A percentile compares a stretch with the other conserved stretches of the same genome.
These are phyloP conservation scores for Cyclophora albipunctata DNA, from an alignment of 2,888 invertebrate species.

Conservation along the genomic window DNA sequence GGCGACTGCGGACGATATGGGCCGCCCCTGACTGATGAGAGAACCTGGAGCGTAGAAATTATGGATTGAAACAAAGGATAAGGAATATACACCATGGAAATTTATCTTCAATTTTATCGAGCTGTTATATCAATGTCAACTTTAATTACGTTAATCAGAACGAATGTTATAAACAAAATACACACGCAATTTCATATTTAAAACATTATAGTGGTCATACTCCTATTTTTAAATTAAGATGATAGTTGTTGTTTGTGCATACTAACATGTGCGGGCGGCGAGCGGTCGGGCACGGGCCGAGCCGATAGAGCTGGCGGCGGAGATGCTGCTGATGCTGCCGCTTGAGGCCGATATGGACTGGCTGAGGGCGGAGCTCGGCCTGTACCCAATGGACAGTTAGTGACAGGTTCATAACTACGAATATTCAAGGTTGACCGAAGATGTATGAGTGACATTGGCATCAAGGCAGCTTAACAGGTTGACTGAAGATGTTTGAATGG, in stretches of 20 bases:
- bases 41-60: constrained; percentile 61
- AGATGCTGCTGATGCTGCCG: constrained; percentile 75
- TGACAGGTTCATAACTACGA: too few species aligned
- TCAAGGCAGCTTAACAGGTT: too few species aligned
- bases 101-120: too few species aligned
- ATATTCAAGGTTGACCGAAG: too few species aligned
- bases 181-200: too few species aligned
- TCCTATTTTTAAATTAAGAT: too few species aligned
- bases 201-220: too few species aligned
- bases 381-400: constrained; percentile 28
- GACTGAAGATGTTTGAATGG: too few species aligned
- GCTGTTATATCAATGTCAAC: too few species aligned
- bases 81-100: background rate
- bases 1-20: constrained; percentile 83
- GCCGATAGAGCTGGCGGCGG: constrained; percentile 75
- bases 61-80: background rate
- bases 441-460: too few species aligned
- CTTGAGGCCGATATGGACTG: constrained; percentile 80
- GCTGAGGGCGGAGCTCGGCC: constrained; percentile 88
- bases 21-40: constrained; percentile 83
- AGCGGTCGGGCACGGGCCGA: constrained; percentile 77
- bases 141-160: too few species aligned
- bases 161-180: too few species aligned
- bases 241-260: constrained; percentile 1
- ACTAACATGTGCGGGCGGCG: constrained; percentile 82